Base-by-base conservation (phyloP, 1,140 invertebrate genomes). In the Listronotus oregonensis region DNA sequence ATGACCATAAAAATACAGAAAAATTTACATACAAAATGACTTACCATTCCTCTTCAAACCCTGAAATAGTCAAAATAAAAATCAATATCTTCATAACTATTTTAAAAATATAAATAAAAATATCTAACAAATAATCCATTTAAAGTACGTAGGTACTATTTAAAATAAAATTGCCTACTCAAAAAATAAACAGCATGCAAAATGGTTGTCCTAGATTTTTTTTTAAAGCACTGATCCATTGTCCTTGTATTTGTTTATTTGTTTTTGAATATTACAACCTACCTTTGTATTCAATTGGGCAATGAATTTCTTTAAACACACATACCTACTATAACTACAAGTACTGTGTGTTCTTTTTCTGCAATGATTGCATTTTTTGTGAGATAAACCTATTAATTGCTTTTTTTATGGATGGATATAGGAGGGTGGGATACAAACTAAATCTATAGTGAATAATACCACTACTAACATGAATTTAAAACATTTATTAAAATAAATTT, bases 1-100 rank as follows among this genome's bases (percentile, higher is more conserved):
- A 5, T 27, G 21, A 27, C 5, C 2, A 5, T 27, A 46, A 17
- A 46, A 46, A 46, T 46, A 37, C 17, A 46, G 43, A 57, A 57
- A 15, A 43, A 39, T 57, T 57, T 39, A 31, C 17, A 15, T 27
- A 59, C 17, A 63, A 68, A 68, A 42, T 39, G 54, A 77, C 75
- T 77, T 73, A 77, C 75, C 75, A 72, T 64, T 75, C 74, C 73
- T 75, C 74, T 73, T 73, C 67, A 69, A 54, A 71, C 55, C 75
- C 75, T 75, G 73, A 62, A 77, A 75, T 65, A 70, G 73, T 72
- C 62, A 69, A 69, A 71, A 71, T 73, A 70, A 57, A 15, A 56
- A 59, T 46, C 63, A 69, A 66, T 61, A 68, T 64, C 69, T 40
- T 14, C 12, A 10, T 40, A 37, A 37, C 34, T 37, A 3, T 37